phyloP scores from a whole-genome alignment of 2,113 vertebrate species.

The Pholis gunnellus region DNA sequence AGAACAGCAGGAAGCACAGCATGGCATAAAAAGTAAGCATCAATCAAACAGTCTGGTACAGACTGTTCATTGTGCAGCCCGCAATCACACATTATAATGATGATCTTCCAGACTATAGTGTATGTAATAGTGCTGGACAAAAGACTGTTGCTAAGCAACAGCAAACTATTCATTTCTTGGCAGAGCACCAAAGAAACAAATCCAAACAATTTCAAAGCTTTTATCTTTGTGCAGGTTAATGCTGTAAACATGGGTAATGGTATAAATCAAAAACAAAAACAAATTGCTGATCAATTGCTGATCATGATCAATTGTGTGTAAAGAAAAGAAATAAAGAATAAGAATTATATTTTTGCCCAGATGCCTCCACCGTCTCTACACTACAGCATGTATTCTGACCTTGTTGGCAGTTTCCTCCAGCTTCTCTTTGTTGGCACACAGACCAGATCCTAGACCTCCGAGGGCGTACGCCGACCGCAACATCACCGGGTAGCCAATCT shows the following conservation, averaged over 20 bases:
- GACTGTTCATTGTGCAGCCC: constrained; percentile 49
- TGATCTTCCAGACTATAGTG: constrained; percentile 34
- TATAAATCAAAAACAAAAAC: neutral
- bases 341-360: neutral
- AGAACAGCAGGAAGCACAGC: constrained; percentile 3
- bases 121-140: constrained; percentile 34
- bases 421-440: constrained; percentile 88
- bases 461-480: constrained; percentile 94
- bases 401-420: constrained; percentile 89
- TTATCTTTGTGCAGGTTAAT: constrained; percentile 19
- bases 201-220: constrained; percentile 31
- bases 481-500: constrained; percentile 95
- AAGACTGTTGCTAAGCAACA: constrained; percentile 66
- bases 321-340: neutral
- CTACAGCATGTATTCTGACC: constrained; percentile 75
- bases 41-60: constrained; percentile 8
- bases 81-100: constrained; percentile 53
- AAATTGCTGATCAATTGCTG: neutral
- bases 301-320: neutral
- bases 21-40: neutral
- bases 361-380: neutral
- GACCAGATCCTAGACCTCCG: constrained; percentile 93
- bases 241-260: neutral
- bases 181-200: constrained; percentile 26
- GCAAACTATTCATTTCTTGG: constrained; percentile 38